Evolutionary conservation across 2,888 invertebrate species (phyloP), one percentile per base, ranked within the genome.

Genomic region (Pterobdella sp.): DNA sequence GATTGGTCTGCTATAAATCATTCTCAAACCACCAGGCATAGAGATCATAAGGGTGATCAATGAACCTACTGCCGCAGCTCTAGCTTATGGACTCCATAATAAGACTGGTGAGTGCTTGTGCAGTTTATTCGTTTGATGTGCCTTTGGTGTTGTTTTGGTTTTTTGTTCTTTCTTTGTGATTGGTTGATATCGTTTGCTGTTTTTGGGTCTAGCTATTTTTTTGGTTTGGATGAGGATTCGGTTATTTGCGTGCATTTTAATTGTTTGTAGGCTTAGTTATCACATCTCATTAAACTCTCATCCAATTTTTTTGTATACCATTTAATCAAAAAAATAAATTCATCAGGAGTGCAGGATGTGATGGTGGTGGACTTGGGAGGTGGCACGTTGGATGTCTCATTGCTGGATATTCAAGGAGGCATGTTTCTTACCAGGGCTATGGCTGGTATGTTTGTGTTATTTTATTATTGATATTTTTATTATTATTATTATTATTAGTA

Each of bases 1-100:
- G n/a, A 32, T 31, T 34, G 42, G 56, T 26, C 32, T 72, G n/a
- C 69, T n/a, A n/a, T n/a, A n/a, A n/a, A n/a, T n/a, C n/a, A n/a
- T n/a, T n/a, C n/a, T n/a, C n/a, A n/a, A n/a, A n/a, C n/a, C n/a
- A n/a, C 82, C 84, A 76, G 85, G 84, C 63, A 76, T 86, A 74
- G 83, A 85, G 73, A 83, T 85, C 1, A 78, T 84, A 64, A 77
- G 86, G 37, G 80, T 86, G 18, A 85, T 86, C 76, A 86, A 84
- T 76, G 86, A 86, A 76, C 86, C 86, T 4, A 86, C 86, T 31
- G 86, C 86, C 1, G 86, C 86, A 4, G 85, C 86, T 1, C 78
- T 86, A 74, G 85, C 86, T 0, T 86, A 86, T 79, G 86, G 86
- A 2, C 80, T 86, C 14, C 85, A 86, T 77, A 84, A 84, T 76